Evolutionary conservation across 2,797 vertebrate species (phyloP).

Genomic region (Serranus cabrilla): DNA sequence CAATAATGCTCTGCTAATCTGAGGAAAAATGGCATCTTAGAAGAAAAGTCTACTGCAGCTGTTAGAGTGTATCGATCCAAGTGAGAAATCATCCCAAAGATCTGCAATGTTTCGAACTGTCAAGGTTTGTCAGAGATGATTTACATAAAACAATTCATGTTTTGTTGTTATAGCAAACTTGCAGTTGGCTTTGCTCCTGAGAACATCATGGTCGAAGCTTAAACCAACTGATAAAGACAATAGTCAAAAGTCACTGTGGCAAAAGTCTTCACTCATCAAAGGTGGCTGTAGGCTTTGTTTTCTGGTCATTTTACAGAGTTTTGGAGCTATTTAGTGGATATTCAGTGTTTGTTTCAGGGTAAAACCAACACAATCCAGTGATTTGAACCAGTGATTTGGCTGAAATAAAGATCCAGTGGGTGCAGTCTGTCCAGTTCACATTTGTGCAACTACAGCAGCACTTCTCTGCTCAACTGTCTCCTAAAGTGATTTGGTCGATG

Average conservation of each 20-base stretch:
- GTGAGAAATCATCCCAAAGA: not conserved
- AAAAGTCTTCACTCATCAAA: not conserved
- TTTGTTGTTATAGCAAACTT: not conserved
- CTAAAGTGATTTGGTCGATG: slow-evolving; percentile 38
- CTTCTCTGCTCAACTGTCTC: slow-evolving; percentile 10
- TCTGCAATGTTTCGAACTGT: not conserved
- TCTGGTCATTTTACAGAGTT: not conserved
- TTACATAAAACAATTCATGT: slow-evolving; percentile 1
- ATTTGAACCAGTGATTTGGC: not conserved
- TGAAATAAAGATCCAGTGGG: not conserved
- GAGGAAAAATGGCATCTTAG: slow-evolving; percentile 10
- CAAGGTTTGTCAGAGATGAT: not conserved
- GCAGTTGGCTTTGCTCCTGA: not conserved
- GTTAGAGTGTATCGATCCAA: not conserved
- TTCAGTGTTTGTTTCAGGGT: slow-evolving; percentile 11
- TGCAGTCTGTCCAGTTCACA: slow-evolving; percentile 15
- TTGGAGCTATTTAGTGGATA: not conserved
- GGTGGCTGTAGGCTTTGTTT: slow-evolving; percentile 1
- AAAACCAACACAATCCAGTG: slow-evolving; percentile 4
- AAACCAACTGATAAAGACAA: not conserved
- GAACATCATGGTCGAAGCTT: not conserved
- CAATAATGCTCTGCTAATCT: slow-evolving; percentile 23
- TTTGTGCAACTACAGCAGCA: slow-evolving; percentile 26
- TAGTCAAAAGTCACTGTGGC: not conserved
- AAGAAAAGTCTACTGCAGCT: slow-evolving; percentile 3